Evolutionary conservation across 2,888 invertebrate genomes (phyloP), one percentile per base, ranked within the genome.

Genomic region (Drepanosiphum platanoidis): DNA sequence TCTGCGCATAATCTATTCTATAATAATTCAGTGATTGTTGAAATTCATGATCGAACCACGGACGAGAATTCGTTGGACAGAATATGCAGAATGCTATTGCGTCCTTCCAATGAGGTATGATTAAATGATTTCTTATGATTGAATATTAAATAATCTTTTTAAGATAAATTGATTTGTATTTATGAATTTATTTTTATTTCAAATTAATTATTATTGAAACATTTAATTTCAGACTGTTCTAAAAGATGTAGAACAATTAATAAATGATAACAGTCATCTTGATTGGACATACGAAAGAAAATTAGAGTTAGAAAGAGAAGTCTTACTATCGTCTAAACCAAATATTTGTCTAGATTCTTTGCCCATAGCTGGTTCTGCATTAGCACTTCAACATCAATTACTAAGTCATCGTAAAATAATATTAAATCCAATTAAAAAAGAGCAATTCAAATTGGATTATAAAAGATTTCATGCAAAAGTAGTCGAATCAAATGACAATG

Each of bases 301-400:
- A 86, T 92, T 94, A 86, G 92, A 93, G 78, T 90, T 96, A 86
- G 97, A 98, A 90, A 95, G 96, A 87, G 95, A 96, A 88, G 90
- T 98, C 87, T 93, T 97, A 66, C 92, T 96, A 88, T 95, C 95
- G 18, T 95, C 96, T 5, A 94, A 95, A 87, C 96, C 96, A 22
- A 96, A 95, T 9, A 91, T 98, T 58, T 97, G 97, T 90, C 92
- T 98, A 79, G 97, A 97, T 90, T 97, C 97, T 7, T 93, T 95
- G 88, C 95, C 95, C 3, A 92, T 94, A 34, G 94, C 96, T 66
- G 94, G 95, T 42, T 90, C 95, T 75, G 92, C 95, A 86, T 93
- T 94, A 13, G 1, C 8, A 11, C 11, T 64, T 1, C 30, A 30
- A 30, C 64, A 64, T 30, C 64, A 64, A 27, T 1, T 27, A 3